Conservation (phyloP, 2,797 vertebrate species). For the Etheostoma nigrum region DNA sequence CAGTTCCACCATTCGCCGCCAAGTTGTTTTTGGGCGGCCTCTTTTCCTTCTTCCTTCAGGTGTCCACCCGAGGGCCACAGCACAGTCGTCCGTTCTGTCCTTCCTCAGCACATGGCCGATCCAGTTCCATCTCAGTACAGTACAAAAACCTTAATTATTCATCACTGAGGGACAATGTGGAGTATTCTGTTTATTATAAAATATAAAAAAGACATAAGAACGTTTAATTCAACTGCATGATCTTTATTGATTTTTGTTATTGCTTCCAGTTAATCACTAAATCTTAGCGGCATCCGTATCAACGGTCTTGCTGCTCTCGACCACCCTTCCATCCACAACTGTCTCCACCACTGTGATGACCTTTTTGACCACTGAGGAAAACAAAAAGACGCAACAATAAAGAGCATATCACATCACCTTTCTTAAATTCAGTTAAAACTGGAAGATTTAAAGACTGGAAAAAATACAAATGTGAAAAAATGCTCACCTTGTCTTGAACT, state of each 20-base stretch:
- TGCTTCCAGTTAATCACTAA: conserved; percentile 31
- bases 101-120: no score
- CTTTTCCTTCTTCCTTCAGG: no score
- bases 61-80: no score
- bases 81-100: no score
- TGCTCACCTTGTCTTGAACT: conserved; percentile 76
- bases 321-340: conserved; percentile 73
- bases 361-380: conserved; percentile 76
- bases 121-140: no score
- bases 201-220: not conserved
- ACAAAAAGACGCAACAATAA: conserved; percentile 13
- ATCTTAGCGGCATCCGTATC: conserved; percentile 69
- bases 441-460: not conserved
- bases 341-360: conserved; percentile 79
- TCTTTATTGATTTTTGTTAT: conserved; percentile 69
- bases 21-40: no score
- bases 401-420: conserved; percentile 4
- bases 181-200: not conserved
- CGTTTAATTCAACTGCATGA: conserved; percentile 52
- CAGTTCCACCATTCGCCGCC: no score
- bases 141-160: no score
- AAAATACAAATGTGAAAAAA: not conserved
- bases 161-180: not conserved
- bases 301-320: conserved; percentile 68
- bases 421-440: not conserved